Conservation (phyloP, 2,797 vertebrate species). For the Borostomias antarcticus region DNA sequence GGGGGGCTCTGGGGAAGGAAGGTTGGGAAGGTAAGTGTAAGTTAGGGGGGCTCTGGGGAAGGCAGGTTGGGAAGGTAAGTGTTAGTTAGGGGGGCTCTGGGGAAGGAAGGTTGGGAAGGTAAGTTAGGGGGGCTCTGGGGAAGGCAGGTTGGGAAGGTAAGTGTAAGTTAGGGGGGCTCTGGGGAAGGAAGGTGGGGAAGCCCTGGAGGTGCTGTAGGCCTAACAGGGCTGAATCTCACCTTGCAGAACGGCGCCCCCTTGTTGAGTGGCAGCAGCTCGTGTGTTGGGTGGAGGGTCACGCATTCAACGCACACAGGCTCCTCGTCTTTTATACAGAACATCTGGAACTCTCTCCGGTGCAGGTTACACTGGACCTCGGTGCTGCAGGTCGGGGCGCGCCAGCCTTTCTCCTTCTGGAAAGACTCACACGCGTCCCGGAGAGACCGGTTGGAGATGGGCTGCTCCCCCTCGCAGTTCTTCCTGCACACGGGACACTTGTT, state of each 20-base stretch:
- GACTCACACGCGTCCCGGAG: constrained; percentile 62
- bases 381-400: neutral
- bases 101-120: too few relatives aligned
- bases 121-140: too few relatives aligned
- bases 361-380: constrained; percentile 51
- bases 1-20: too few relatives aligned
- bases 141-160: too few relatives aligned
- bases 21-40: too few relatives aligned
- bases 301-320: constrained; percentile 73
- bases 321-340: constrained; percentile 79
- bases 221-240: constrained; percentile 49
- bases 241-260: constrained; percentile 55
- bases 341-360: constrained; percentile 67
- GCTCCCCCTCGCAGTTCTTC: constrained; percentile 3
- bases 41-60: too few relatives aligned
- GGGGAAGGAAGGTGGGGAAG: too few relatives aligned
- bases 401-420: constrained; percentile 48
- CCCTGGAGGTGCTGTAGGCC: too few relatives aligned
- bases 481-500: constrained; percentile 69
- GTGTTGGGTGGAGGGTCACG: constrained; percentile 61
- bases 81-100: too few relatives aligned
- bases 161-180: too few relatives aligned
- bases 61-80: too few relatives aligned
- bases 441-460: constrained; percentile 60
- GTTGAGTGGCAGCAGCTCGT: constrained; percentile 54